phyloP scores from a whole-genome alignment of 1,140 invertebrate species.

The Daktulosphaira vitifoliae region DNA sequence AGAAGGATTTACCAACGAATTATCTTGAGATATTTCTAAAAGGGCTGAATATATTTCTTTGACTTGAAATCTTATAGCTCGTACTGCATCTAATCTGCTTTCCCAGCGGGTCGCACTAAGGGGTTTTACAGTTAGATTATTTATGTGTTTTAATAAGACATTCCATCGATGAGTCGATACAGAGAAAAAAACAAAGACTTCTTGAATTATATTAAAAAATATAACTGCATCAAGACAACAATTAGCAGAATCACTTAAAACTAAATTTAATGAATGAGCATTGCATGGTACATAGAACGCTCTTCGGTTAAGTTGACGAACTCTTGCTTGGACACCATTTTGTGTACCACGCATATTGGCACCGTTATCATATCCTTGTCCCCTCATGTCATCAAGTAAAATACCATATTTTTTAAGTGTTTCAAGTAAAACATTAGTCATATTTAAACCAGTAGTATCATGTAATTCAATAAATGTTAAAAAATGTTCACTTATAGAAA shows the following conservation, averaged over 20 bases:
- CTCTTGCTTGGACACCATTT: neutral
- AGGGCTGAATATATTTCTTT: conserved; percentile 27
- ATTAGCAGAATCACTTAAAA: neutral
- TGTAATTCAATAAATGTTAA: conserved; percentile 13
- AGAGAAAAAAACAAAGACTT: neutral
- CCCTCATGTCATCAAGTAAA: neutral
- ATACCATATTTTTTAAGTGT: conserved; percentile 6
- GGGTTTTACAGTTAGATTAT: neutral
- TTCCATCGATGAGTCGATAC: conserved; percentile 4
- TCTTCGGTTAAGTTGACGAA: neutral
- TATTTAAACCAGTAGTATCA: conserved; percentile 22
- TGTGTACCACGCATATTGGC: neutral
- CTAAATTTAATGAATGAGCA: neutral
- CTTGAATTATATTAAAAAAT: neutral
- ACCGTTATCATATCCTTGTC: neutral
- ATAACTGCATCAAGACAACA: neutral
- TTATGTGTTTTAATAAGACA: neutral
- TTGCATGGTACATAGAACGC: neutral
- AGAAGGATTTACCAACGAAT: conserved; percentile 32
- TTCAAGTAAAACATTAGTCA: conserved; percentile 18
- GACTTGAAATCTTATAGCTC: conserved; percentile 27
- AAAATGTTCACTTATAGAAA: conserved; percentile 13
- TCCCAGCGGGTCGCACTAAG: neutral
- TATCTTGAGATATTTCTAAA: conserved; percentile 38
- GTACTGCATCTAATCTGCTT: neutral